Evolutionary conservation across 2,113 vertebrate species (phyloP).

Genomic region (Platycercus adscitus): DNA sequence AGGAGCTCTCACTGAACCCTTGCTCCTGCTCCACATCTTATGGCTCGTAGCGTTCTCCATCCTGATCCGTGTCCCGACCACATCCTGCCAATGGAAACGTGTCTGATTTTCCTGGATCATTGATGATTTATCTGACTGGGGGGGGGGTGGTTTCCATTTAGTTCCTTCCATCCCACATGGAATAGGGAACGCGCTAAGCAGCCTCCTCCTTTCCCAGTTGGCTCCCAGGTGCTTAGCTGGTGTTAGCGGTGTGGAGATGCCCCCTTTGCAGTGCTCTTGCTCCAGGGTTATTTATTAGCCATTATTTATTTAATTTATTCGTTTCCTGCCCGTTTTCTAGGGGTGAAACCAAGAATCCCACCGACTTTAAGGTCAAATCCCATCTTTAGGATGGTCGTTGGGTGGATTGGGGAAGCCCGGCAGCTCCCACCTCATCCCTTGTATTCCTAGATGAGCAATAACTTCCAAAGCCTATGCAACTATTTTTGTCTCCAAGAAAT

Average conservation of each 20-base stretch:
- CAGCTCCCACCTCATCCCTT: neutral
- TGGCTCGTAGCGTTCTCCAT: neutral
- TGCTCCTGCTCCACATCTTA: neutral
- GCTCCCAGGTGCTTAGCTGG: neutral
- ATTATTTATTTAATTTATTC: slow-evolving; percentile 83
- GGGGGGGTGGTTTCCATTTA: neutral
- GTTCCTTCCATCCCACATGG: neutral
- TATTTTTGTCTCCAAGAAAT: neutral
- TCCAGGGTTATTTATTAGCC: slow-evolving; percentile 75
- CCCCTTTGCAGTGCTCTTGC: slow-evolving; percentile 1
- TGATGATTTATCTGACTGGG: neutral
- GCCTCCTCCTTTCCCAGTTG: neutral
- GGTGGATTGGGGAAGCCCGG: neutral
- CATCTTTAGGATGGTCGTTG: neutral
- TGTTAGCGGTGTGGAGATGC: slow-evolving; percentile 27
- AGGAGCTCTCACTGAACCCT: neutral
- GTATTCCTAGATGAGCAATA: slow-evolving; percentile 50
- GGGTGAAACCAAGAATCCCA: neutral
- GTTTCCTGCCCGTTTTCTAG: neutral
- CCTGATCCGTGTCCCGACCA: neutral
- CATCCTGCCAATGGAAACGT: neutral
- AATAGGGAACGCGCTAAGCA: neutral
- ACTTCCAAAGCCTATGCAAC: slow-evolving; percentile 68
- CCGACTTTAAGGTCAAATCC: neutral
- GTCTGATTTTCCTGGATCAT: neutral